Evolutionary conservation across 2,888 invertebrate species (phyloP).

Genomic region (Drosophila niveifrons): DNA sequence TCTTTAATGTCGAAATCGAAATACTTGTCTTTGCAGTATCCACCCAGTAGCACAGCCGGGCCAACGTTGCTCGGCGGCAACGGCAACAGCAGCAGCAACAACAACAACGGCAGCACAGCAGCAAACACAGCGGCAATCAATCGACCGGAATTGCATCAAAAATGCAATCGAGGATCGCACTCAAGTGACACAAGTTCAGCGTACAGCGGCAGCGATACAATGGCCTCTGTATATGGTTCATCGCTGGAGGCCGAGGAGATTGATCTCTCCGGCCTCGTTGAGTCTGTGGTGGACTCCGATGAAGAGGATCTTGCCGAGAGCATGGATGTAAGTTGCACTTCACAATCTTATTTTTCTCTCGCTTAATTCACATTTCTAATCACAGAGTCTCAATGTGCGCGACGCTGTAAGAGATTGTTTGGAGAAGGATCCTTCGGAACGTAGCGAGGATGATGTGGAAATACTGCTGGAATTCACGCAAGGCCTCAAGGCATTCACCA

Average conservation of each 20-base stretch:
- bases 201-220: constrained; percentile 98
- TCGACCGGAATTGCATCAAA: constrained; percentile 92
- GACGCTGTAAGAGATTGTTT: constrained; percentile 98
- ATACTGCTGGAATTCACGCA: constrained; percentile 98
- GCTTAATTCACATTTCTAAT: not conserved
- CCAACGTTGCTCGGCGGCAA: constrained; percentile 45
- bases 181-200: constrained; percentile 98
- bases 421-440: constrained; percentile 98
- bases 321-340: constrained; percentile 89
- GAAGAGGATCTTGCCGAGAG: constrained; percentile 96
- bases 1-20: not conserved
- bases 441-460: constrained; percentile 98
- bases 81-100: constrained; percentile 37
- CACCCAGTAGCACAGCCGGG: constrained; percentile 54
- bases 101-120: constrained; percentile 37
- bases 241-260: constrained; percentile 93
- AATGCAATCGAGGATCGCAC: constrained; percentile 92
- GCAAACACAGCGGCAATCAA: constrained; percentile 58
- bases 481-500: constrained; percentile 98
- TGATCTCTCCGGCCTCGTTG: constrained; percentile 96
- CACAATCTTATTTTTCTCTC: not conserved
- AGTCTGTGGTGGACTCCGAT: constrained; percentile 98
- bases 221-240: constrained; percentile 96
- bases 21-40: constrained; percentile 44
- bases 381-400: constrained; percentile 93